phyloP scores from a whole-genome alignment of 2,797 vertebrate species.

The Periparus ater region DNA sequence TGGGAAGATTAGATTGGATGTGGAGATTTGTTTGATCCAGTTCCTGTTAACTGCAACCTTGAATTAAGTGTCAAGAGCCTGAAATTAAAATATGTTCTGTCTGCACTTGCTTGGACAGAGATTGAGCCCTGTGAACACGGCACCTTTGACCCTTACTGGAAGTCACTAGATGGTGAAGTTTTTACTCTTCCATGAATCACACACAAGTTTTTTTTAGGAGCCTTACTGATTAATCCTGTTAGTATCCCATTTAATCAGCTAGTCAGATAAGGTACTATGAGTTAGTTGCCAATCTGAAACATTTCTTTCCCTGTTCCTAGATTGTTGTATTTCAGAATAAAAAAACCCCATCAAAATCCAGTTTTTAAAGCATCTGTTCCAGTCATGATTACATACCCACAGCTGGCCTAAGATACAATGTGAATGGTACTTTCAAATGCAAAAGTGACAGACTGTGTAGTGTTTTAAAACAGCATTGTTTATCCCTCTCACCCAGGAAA shows the following conservation, averaged over 20 bases:
- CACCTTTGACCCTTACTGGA: not conserved
- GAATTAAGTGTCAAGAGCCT: not conserved
- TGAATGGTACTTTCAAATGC: not conserved
- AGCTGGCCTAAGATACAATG: not conserved
- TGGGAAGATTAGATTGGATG: not conserved
- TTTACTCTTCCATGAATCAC: not conserved
- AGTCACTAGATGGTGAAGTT: not conserved
- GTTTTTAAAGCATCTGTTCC: not conserved
- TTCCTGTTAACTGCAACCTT: not conserved
- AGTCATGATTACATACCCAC: not conserved
- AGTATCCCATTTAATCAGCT: not conserved
- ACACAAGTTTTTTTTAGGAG: not conserved
- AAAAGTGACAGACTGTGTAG: not conserved
- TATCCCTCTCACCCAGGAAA: constrained; percentile 1
- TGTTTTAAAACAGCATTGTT: not conserved
- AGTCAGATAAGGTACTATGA: not conserved
- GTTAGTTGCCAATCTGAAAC: not conserved
- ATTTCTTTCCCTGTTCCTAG: not conserved
- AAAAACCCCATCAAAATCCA: not conserved
- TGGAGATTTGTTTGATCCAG: not conserved
- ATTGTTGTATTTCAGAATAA: not conserved
- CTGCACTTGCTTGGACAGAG: not conserved
- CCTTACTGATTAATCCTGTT: not conserved
- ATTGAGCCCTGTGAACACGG: not conserved
- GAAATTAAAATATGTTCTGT: not conserved